A percentile compares a stretch with the other conserved stretches of the same genome.
These are phyloP conservation scores for Dicrostonyx torquatus DNA, from an alignment of 2,797 vertebrate species.

Conservation along the genomic window DNA sequence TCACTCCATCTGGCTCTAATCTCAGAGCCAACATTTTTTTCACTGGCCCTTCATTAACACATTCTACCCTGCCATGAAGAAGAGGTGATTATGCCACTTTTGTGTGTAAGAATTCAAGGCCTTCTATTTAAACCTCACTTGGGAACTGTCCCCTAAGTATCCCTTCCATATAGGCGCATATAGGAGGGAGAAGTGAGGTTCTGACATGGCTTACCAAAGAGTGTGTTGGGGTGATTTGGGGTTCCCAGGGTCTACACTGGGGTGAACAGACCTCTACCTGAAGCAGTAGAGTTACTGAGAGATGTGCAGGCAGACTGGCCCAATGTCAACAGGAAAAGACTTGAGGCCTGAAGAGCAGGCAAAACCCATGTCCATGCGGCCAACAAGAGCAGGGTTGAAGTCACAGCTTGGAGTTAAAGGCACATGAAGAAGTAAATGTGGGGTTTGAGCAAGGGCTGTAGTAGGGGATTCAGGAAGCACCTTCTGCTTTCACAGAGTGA, in stretches of 20 bases:
- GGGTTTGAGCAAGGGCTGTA: neutral
- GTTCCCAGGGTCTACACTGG: neutral
- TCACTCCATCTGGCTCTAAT: neutral
- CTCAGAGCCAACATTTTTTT: neutral
- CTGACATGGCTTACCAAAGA: neutral
- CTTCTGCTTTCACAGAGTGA: neutral
- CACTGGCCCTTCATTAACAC: neutral
- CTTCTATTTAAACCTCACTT: neutral
- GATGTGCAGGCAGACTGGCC: neutral
- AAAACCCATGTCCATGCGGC: neutral
- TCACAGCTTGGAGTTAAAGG: neutral
- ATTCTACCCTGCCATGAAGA: neutral
- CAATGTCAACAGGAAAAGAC: neutral
- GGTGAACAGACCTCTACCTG: neutral
- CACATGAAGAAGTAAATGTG: neutral
- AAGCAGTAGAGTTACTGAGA: neutral
- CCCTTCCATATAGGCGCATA: neutral
- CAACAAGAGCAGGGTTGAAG: neutral
- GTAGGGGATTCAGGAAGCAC: neutral
- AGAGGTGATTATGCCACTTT: neutral
- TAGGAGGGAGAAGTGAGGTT: neutral
- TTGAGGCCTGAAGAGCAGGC: neutral
- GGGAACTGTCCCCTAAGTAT: neutral
- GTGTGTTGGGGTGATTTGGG: neutral
- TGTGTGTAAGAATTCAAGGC: neutral